A percentile compares a stretch with the other conserved stretches of the same genome.
Conservation (phyloP, 2,888 invertebrate species). For the Aphodius sticticus region DNA sequence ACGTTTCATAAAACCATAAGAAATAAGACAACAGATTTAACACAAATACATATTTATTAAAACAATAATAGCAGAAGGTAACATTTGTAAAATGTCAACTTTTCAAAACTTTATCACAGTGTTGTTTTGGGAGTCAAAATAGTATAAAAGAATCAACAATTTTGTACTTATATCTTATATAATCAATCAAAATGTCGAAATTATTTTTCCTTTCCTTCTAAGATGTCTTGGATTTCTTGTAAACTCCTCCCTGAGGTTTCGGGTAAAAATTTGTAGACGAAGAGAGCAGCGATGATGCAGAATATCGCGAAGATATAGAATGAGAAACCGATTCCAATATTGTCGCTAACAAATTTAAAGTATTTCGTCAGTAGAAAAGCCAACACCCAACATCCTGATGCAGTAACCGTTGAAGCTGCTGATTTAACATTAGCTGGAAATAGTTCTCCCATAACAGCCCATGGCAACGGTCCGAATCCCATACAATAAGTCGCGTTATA, state of each 20-base stretch:
- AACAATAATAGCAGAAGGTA: too few species aligned
- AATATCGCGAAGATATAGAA: slow-evolving; percentile 76
- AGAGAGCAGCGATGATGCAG: slow-evolving; percentile 70
- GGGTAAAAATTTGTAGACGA: slow-evolving; percentile 60
- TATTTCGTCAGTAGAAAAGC: slow-evolving; percentile 78
- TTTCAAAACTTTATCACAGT: too few species aligned
- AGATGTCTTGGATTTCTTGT: slow-evolving; percentile 64
- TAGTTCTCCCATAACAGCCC: slow-evolving; percentile 83
- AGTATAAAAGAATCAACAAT: too few species aligned
- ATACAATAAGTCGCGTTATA: slow-evolving; percentile 79
- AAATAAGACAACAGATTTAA: too few species aligned
- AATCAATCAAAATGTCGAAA: too few species aligned
- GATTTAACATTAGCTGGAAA: slow-evolving; percentile 80
- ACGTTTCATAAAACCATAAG: too few species aligned
- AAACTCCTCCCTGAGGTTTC: slow-evolving; percentile 42
- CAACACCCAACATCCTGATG: slow-evolving; percentile 76
- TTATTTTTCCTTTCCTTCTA: slow-evolving; percentile 49
- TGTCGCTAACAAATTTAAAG: slow-evolving; percentile 65
- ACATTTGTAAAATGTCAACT: too few species aligned
- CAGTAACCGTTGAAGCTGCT: slow-evolving; percentile 75
- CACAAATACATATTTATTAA: too few species aligned
- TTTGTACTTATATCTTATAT: background rate
- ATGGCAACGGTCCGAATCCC: slow-evolving; percentile 78
- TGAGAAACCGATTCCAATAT: slow-evolving; percentile 68
- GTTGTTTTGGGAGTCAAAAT: too few species aligned